Conservation (phyloP, 2,888 invertebrate species). For the Mythimna albipuncta region DNA sequence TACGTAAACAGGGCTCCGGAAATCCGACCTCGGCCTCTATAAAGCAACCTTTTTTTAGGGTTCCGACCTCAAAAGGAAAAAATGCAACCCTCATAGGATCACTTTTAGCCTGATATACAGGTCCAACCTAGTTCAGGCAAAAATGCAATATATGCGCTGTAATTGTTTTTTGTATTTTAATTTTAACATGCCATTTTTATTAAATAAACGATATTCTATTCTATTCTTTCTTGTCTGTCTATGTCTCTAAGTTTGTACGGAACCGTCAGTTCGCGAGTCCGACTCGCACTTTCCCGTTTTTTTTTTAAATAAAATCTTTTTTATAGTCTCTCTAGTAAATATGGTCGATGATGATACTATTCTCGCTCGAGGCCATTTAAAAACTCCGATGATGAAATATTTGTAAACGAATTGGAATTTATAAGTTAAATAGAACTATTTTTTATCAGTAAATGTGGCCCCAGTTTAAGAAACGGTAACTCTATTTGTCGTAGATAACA, state of each 20-base stretch:
- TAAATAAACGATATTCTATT: no score
- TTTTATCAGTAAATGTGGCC: constrained; percentile 3
- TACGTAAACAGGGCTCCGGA: constrained; percentile 29
- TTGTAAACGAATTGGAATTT: constrained; percentile 10
- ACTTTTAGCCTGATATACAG: no score
- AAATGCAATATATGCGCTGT: no score
- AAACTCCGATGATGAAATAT: constrained; percentile 19
- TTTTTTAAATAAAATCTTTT: constrained; percentile 5
- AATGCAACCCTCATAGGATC: no score
- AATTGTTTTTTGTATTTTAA: no score
- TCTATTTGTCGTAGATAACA: not conserved
- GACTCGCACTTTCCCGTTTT: no score
- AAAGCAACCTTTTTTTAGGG: constrained; percentile 19
- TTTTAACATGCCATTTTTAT: no score
- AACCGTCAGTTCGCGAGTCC: no score
- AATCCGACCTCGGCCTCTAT: constrained; percentile 33
- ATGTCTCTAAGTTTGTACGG: no score
- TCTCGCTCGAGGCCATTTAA: constrained; percentile 15
- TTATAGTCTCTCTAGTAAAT: constrained; percentile 9
- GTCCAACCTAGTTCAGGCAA: no score
- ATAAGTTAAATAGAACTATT: constrained; percentile 16
- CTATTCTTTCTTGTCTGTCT: no score
- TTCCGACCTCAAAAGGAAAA: no score
- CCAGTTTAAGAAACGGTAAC: not conserved
- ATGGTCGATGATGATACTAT: constrained; percentile 4